A percentile compares a stretch with the other conserved stretches of the same genome.
These are phyloP conservation scores for Silvanus unidentatus DNA, from an alignment of 2,888 invertebrate species.

Conservation along the genomic window DNA sequence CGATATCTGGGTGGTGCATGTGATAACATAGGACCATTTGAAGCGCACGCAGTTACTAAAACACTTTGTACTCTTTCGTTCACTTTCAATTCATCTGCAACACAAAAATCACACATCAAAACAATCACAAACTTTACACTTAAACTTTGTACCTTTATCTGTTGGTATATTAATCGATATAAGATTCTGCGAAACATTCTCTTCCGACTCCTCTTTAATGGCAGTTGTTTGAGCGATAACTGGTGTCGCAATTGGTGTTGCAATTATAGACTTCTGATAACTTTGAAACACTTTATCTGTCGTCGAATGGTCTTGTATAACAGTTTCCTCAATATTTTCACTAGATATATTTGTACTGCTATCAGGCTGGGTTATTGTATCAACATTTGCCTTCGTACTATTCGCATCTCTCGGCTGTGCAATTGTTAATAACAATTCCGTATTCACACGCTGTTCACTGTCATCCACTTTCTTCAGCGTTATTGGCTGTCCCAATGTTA, in stretches of 20 bases:
- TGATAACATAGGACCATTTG: slow-evolving; percentile 45
- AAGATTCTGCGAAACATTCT: slow-evolving; percentile 26
- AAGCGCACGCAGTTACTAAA: slow-evolving; percentile 42
- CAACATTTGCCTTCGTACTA: slow-evolving; percentile 6
- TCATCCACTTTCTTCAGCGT: slow-evolving; percentile 44
- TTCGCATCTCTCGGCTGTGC: slow-evolving; percentile 35
- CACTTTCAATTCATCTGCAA: slow-evolving; percentile 20
- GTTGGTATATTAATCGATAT: slow-evolving; percentile 33
- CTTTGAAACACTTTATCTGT: slow-evolving; percentile 29
- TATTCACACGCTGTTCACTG: slow-evolving; percentile 31
- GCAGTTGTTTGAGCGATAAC: slow-evolving; percentile 39
- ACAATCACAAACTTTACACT: not conserved
- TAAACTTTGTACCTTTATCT: slow-evolving; percentile 30
- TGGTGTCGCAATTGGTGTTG: slow-evolving; percentile 40
- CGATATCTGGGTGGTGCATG: slow-evolving; percentile 40
- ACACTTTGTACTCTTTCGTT: slow-evolving; percentile 40
- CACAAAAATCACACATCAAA: not conserved
- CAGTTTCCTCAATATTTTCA: slow-evolving; percentile 35
- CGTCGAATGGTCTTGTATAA: slow-evolving; percentile 28
- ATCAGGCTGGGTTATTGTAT: slow-evolving; percentile 31
- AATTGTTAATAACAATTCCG: slow-evolving; percentile 41
- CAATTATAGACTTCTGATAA: slow-evolving; percentile 29
- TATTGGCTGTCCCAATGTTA: slow-evolving; percentile 42
- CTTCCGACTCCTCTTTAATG: slow-evolving; percentile 24
- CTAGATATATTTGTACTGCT: slow-evolving; percentile 34